Evolutionary conservation across 2,888 invertebrate species (phyloP).

Genomic region (Boloria selene): DNA sequence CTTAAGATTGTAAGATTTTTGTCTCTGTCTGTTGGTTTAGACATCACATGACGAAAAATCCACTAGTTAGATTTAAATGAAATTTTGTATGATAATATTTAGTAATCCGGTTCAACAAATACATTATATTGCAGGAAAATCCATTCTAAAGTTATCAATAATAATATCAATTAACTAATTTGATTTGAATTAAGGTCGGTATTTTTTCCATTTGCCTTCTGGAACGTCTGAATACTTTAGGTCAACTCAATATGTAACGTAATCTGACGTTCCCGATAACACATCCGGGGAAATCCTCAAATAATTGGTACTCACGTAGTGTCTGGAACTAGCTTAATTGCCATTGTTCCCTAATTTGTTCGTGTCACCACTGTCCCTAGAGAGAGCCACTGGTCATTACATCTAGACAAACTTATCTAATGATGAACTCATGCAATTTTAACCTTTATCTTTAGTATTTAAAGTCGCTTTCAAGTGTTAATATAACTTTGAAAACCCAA

Average conservation of each 20-base stretch:
- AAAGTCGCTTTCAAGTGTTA: not conserved
- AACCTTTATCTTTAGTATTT: constrained; percentile 1
- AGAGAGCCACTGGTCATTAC: constrained; percentile 53
- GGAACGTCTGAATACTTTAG: not conserved
- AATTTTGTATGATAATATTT: no score
- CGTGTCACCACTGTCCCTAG: constrained; percentile 50
- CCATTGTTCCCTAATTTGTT: constrained; percentile 59
- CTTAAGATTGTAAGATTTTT: no score
- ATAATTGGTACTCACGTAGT: constrained; percentile 47
- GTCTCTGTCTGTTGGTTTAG: no score
- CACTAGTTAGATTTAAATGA: no score
- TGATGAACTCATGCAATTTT: not conserved
- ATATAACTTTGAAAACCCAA: constrained; percentile 6
- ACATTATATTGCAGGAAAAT: no score
- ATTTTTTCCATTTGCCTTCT: no score
- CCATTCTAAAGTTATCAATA: no score
- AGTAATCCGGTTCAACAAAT: no score
- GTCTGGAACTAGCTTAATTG: constrained; percentile 49
- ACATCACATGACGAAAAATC: no score
- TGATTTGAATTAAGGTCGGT: no score
- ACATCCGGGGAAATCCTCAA: constrained; percentile 42
- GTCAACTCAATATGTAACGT: constrained; percentile 14
- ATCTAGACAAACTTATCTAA: constrained; percentile 10
- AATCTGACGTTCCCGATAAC: constrained; percentile 38
- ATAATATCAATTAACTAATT: no score